Percentiles rank a stretch among this genome's conserved stretches.
Conservation (phyloP, 2,888 invertebrate genomes). For the Cyclophora punctaria region DNA sequence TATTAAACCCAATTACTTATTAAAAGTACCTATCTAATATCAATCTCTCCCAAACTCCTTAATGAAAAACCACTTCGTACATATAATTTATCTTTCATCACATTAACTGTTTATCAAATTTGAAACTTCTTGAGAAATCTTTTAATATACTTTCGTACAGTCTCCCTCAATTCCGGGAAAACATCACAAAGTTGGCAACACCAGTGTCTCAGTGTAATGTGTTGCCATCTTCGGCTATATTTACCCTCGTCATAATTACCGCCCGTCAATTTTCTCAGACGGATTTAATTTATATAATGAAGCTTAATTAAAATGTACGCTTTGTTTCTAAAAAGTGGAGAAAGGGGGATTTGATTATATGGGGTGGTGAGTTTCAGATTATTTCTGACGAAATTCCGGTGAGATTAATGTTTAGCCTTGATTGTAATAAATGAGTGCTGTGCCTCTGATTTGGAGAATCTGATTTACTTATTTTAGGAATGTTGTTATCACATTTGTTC, state of each 20-base stretch:
- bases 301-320: slow-evolving; percentile 73
- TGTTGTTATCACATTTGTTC: no score
- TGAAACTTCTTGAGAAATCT: slow-evolving; percentile 35
- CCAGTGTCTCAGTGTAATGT: slow-evolving; percentile 30
- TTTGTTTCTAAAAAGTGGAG: slow-evolving; percentile 53
- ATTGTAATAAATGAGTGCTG: no score
- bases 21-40: no score
- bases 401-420: slow-evolving; percentile 1
- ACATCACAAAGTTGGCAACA: slow-evolving; percentile 38
- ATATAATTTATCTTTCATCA: slow-evolving; percentile 30
- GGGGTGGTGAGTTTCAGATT: slow-evolving; percentile 28
- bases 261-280: slow-evolving; percentile 66
- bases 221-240: slow-evolving; percentile 32
- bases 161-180: slow-evolving; percentile 20
- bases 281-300: slow-evolving; percentile 75
- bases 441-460: no score
- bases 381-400: slow-evolving; percentile 9
- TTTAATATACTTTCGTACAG: slow-evolving; percentile 35
- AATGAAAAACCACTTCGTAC: slow-evolving; percentile 24
- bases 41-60: slow-evolving; percentile 1
- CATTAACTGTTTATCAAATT: slow-evolving; percentile 43
- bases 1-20: no score
- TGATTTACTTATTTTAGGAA: no score
- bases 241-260: slow-evolving; percentile 53
- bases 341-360: slow-evolving; percentile 29